Evolutionary conservation across 2,888 invertebrate genomes (phyloP).

Genomic region (Ethmia dodecea): DNA sequence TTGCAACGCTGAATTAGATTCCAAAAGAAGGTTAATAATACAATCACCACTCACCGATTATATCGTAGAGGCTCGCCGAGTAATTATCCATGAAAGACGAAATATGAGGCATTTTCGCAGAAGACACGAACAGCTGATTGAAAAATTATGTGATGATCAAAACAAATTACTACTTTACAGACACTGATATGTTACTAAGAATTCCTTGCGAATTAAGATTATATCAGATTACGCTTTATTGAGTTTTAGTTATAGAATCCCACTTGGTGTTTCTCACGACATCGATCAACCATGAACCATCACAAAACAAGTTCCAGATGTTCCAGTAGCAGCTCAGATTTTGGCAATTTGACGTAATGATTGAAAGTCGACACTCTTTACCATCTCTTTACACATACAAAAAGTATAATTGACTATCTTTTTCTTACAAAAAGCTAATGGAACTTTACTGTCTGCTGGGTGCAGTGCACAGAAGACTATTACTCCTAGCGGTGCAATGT

Average conservation of each 20-base stretch:
- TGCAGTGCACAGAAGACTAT: too few species aligned
- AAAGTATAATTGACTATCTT: too few species aligned
- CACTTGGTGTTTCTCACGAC: not conserved
- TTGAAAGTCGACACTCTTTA: too few species aligned
- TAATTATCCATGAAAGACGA: slow-evolving; percentile 57
- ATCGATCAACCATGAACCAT: not conserved
- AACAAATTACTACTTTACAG: slow-evolving; percentile 17
- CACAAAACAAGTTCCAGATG: not conserved
- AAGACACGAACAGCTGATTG: slow-evolving; percentile 26
- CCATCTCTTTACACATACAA: too few species aligned
- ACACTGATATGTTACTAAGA: slow-evolving; percentile 21
- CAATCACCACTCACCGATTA: slow-evolving; percentile 51
- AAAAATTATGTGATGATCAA: slow-evolving; percentile 9
- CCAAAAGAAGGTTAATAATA: not conserved
- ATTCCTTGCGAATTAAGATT: slow-evolving; percentile 19
- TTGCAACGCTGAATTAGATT: not conserved
- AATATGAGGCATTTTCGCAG: slow-evolving; percentile 47
- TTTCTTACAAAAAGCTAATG: too few species aligned
- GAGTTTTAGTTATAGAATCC: not conserved
- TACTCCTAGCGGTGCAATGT: too few species aligned
- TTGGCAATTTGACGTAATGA: too few species aligned
- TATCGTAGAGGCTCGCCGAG: slow-evolving; percentile 58
- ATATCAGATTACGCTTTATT: slow-evolving; percentile 33
- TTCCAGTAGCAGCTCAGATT: too few species aligned
- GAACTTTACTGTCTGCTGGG: too few species aligned